phyloP scores from a whole-genome alignment of 2,888 invertebrate species.

The Heliconius cydno region DNA sequence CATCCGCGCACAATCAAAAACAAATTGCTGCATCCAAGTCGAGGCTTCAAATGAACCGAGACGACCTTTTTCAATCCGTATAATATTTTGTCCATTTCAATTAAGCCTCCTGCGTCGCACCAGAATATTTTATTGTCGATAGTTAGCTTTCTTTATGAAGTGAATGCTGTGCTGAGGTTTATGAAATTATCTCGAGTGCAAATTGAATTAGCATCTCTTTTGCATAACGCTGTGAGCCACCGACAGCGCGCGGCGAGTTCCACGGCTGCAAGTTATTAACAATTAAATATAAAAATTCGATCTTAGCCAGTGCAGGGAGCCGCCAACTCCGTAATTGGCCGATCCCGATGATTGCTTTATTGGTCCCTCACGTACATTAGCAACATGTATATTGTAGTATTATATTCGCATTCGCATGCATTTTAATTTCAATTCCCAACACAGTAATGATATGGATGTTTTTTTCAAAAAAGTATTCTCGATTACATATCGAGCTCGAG shows the following conservation, averaged over 20 bases:
- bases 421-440: slow-evolving; percentile 64
- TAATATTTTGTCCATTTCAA: slow-evolving; percentile 36
- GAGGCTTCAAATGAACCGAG: slow-evolving; percentile 61
- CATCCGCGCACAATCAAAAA: slow-evolving; percentile 70
- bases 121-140: slow-evolving; percentile 33
- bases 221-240: slow-evolving; percentile 68
- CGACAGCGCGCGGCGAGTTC: slow-evolving; percentile 51
- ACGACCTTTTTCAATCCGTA: slow-evolving; percentile 56
- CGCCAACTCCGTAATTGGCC: slow-evolving; percentile 72
- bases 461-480: slow-evolving; percentile 50
- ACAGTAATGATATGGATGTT: slow-evolving; percentile 49
- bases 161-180: slow-evolving; percentile 31
- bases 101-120: slow-evolving; percentile 26
- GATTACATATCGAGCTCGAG: slow-evolving; percentile 37
- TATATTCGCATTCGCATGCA: slow-evolving; percentile 54
- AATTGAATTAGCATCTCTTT: slow-evolving; percentile 78
- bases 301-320: slow-evolving; percentile 64
- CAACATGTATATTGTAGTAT: slow-evolving; percentile 55
- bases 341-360: slow-evolving; percentile 78
- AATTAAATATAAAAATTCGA: slow-evolving; percentile 81
- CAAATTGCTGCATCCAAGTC: slow-evolving; percentile 67
- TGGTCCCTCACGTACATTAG: slow-evolving; percentile 67
- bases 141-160: slow-evolving; percentile 32
- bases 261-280: slow-evolving; percentile 64
- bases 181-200: slow-evolving; percentile 58